These are phyloP conservation scores for Labroides dimidiatus DNA, from an alignment of 2,797 vertebrate genomes.

Conservation along the genomic window DNA sequence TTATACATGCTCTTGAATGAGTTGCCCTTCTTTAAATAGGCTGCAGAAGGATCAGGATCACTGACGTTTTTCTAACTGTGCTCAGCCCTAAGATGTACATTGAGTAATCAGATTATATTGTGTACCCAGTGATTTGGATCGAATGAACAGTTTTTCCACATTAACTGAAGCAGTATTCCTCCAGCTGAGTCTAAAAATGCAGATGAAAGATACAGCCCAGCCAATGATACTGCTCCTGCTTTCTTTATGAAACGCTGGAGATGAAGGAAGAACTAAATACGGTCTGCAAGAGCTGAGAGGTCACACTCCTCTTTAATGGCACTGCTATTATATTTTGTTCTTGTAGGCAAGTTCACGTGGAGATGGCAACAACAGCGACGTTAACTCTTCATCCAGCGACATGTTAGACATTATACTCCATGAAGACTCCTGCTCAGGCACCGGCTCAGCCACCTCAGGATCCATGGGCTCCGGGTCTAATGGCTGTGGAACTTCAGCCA, in stretches of 20 bases:
- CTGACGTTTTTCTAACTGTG: background rate
- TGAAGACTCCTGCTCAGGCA: conserved; percentile 89
- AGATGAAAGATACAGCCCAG: conserved; percentile 1
- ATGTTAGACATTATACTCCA: conserved; percentile 91
- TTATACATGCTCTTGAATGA: background rate
- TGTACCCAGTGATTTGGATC: conserved; percentile 11
- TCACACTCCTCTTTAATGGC: conserved; percentile 21
- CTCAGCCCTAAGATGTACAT: background rate
- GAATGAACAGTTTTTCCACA: background rate
- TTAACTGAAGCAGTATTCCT: conserved; percentile 12
- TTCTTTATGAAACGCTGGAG: conserved; percentile 7
- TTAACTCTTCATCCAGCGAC: conserved; percentile 89
- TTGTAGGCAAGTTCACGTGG: conserved; percentile 75
- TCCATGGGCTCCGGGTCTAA: conserved; percentile 90
- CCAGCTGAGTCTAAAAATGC: conserved; percentile 12
- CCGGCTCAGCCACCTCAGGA: conserved; percentile 88
- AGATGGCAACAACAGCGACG: conserved; percentile 87
- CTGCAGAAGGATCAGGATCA: background rate
- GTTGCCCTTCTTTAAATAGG: background rate
- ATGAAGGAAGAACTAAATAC: conserved; percentile 12
- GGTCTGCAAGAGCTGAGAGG: background rate
- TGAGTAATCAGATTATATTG: conserved; percentile 1
- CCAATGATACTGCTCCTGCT: background rate
- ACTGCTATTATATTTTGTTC: conserved; percentile 11
- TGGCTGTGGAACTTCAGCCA: conserved; percentile 85